Conservation (phyloP, 2,888 invertebrate species). For the Ennomos erosarius region DNA sequence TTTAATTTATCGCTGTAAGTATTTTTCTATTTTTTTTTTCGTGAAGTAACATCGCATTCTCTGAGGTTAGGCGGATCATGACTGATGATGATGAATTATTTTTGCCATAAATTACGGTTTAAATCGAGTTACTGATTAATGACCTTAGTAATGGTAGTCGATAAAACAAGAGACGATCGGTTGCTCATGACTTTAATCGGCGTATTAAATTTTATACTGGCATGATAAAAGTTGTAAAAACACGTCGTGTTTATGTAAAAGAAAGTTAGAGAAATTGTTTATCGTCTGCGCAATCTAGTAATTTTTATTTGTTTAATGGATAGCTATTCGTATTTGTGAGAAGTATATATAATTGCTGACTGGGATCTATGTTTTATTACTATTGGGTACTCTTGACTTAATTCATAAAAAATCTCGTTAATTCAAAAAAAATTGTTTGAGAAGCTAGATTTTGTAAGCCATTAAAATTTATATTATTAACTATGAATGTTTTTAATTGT, state of each 20-base stretch:
- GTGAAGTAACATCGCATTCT: slow-evolving; percentile 4
- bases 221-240: slow-evolving; percentile 22
- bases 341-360: slow-evolving; percentile 4
- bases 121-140: slow-evolving; percentile 19
- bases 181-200: slow-evolving; percentile 7
- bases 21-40: slow-evolving; percentile 34
- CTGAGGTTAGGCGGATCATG: slow-evolving; percentile 1
- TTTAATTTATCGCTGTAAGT: slow-evolving; percentile 56
- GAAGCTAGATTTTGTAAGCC: no score
- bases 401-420: no score
- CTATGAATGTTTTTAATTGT: no score
- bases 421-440: no score
- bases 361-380: not conserved
- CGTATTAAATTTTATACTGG: slow-evolving; percentile 6
- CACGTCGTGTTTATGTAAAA: slow-evolving; percentile 31
- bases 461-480: no score
- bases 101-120: slow-evolving; percentile 14
- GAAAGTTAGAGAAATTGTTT: slow-evolving; percentile 40
- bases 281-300: slow-evolving; percentile 15
- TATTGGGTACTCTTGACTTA: not conserved
- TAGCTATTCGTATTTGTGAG: slow-evolving; percentile 16
- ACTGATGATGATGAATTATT: slow-evolving; percentile 15
- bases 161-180: slow-evolving; percentile 15
- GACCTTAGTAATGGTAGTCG: slow-evolving; percentile 6
- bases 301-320: slow-evolving; percentile 22